Percentiles rank a stretch among this genome's conserved stretches.
Evolutionary conservation across 2,888 invertebrate species (phyloP).

Genomic region (Reticulitermes lucifugus): DNA sequence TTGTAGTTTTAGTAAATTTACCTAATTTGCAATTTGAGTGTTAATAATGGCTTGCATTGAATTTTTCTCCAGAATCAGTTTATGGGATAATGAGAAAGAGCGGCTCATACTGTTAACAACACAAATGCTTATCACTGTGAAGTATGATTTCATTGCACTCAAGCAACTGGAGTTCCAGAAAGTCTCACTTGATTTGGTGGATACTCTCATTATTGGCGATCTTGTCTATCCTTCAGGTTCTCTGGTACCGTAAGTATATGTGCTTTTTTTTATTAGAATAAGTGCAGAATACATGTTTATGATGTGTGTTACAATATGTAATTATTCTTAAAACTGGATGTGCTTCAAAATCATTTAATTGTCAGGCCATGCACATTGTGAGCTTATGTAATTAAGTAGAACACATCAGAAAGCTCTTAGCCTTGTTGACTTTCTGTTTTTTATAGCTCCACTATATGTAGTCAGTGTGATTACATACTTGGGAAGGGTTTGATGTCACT

Average conservation of each 20-base stretch:
- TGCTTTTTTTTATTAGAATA: not conserved
- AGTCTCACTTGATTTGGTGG: conserved; percentile 75
- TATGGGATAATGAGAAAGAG: conserved; percentile 90
- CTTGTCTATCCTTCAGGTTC: conserved; percentile 85
- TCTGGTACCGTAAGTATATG: conserved; percentile 81
- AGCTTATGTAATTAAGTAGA: too few relatives aligned
- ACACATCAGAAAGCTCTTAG: too few relatives aligned
- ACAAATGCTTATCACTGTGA: conserved; percentile 78
- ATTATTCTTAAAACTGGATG: not conserved
- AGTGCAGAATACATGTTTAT: not conserved
- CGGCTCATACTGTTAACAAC: conserved; percentile 80
- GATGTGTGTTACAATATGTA: not conserved
- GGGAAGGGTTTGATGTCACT: too few relatives aligned
- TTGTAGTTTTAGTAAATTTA: too few relatives aligned
- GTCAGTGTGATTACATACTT: too few relatives aligned
- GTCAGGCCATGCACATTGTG: too few relatives aligned
- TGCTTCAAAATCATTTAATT: too few relatives aligned
- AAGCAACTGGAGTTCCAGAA: conserved; percentile 78
- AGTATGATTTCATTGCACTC: conserved; percentile 88
- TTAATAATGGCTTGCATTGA: not conserved
- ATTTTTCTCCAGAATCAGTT: conserved; percentile 75
- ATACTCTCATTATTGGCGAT: conserved; percentile 80
- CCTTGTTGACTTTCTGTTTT: too few relatives aligned
- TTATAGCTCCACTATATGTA: too few relatives aligned
- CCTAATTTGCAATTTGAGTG: too few relatives aligned